Base-by-base conservation (phyloP, 2,888 invertebrate genomes). In the Acleris holmiana region DNA sequence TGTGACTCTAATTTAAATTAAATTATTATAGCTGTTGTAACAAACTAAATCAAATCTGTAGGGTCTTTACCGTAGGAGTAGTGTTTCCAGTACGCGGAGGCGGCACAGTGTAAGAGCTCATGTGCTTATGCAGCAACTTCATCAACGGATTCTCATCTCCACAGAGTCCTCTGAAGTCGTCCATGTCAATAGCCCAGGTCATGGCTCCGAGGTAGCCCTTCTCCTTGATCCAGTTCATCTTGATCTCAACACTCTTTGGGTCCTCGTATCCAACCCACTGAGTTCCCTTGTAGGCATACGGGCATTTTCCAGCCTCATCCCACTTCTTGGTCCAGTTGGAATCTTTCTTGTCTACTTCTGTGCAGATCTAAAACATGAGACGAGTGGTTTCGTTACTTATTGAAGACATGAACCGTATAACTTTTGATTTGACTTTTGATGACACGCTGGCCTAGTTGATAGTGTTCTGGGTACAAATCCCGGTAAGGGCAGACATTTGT, bases 131-230 rank as follows among this genome's bases (percentile, higher is more conserved):
- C 54, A 98, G 88, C 58, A 97, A 93, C 67, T 95, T 95, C 69
- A 96, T 95, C 10, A 98, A 86, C 0, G 95, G 94, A 82, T 98
- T 97, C 76, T 94, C 94, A 0, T 94, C 93, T 0, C 98, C 98
- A 76, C 98, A 98, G 1, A 97, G 80, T 0, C 97, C 97, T 65
- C 94, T 94, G 82, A 97, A 98, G 83, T 98, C 98, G 67, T 98
- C 98, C 97, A 98, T 97, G 73, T 97, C 97, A 53, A 98, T 95
- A 23, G 98, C 98, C 98, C 98, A 98, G 18, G 95, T 96, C 98
- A 98, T 98, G 0, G 97, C 97, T 0, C 98, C 98, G 0, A 95
- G 95, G 71, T 91, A 91, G 0, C 97, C 97, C 81, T 96, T 96
- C 62, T 94, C 77, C 79, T 96, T 97, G 72, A 98, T 96, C 93